Conservation (phyloP, 2,888 invertebrate species). For the Cabera pusaria region DNA sequence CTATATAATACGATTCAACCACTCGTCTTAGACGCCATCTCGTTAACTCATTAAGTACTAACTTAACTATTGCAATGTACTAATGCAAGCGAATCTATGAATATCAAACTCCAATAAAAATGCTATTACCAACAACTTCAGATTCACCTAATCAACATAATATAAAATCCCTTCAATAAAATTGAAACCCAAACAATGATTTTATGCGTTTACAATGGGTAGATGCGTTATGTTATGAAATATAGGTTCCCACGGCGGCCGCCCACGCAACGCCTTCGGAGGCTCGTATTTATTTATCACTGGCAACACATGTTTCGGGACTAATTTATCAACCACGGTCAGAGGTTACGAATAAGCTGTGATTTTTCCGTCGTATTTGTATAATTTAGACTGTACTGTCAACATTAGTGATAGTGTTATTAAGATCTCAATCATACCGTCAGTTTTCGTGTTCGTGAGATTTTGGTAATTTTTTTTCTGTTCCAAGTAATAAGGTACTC, state of each 20-base stretch:
- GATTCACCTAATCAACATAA: conserved; percentile 13
- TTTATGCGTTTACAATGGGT: conserved; percentile 16
- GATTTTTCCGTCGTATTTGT: conserved; percentile 11
- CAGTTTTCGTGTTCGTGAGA: too few species aligned
- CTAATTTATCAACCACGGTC: conserved; percentile 21
- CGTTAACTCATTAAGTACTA: too few species aligned
- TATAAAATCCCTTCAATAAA: conserved; percentile 21
- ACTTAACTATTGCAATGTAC: too few species aligned
- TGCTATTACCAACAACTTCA: too few species aligned
- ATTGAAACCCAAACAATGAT: conserved; percentile 24
- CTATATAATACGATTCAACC: too few species aligned
- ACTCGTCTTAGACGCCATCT: too few species aligned
- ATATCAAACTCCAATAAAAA: too few species aligned
- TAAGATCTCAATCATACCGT: too few species aligned
- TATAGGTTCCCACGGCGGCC: conserved; percentile 29
- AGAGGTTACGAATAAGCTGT: conserved; percentile 15
- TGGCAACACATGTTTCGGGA: conserved; percentile 22
- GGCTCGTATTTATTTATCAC: conserved; percentile 30
- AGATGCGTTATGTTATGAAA: conserved; percentile 26
- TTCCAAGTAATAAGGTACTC: too few species aligned
- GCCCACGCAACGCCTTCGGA: conserved; percentile 26
- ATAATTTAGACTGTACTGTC: conserved; percentile 4
- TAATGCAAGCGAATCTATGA: too few species aligned
- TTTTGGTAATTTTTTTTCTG: too few species aligned
- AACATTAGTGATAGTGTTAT: too few species aligned